phyloP scores from a whole-genome alignment of 2,113 vertebrate genomes.

The rabbit (Oryctolagus cuniculus) region DNA sequence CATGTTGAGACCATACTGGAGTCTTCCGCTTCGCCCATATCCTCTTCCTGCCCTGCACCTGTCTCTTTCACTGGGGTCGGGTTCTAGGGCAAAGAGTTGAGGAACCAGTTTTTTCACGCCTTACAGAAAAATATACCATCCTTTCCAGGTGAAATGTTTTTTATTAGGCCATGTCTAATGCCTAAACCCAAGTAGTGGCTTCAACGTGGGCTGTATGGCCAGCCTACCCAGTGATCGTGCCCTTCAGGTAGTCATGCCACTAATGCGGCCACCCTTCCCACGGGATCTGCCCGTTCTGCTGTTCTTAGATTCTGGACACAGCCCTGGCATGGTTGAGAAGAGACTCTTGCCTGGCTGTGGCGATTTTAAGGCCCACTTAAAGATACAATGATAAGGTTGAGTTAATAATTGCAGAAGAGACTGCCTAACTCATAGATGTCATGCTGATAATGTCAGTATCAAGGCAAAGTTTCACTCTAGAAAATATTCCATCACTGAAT shows the following conservation, averaged over 20 bases:
- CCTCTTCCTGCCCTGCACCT: neutral
- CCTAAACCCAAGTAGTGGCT: neutral
- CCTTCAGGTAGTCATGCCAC: neutral
- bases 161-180: neutral
- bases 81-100: neutral
- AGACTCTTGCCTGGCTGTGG: neutral
- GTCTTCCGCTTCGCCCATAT: neutral
- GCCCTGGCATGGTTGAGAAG: neutral
- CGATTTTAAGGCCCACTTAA: neutral
- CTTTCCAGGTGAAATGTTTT: neutral
- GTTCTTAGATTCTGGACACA: neutral
- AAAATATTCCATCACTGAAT: neutral
- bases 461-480: neutral
- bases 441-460: neutral
- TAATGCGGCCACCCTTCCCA: no score
- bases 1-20: no score
- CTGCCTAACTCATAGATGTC: no score
- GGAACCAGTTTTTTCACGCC: neutral
- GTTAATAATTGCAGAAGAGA: neutral
- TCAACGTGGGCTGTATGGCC: neutral
- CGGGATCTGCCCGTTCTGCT: neutral
- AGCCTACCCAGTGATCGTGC: neutral
- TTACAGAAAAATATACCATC: neutral
- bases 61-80: neutral
- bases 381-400: neutral